phyloP scores from a whole-genome alignment of 2,797 vertebrate genomes.

The Sebastes taczanowskii region DNA sequence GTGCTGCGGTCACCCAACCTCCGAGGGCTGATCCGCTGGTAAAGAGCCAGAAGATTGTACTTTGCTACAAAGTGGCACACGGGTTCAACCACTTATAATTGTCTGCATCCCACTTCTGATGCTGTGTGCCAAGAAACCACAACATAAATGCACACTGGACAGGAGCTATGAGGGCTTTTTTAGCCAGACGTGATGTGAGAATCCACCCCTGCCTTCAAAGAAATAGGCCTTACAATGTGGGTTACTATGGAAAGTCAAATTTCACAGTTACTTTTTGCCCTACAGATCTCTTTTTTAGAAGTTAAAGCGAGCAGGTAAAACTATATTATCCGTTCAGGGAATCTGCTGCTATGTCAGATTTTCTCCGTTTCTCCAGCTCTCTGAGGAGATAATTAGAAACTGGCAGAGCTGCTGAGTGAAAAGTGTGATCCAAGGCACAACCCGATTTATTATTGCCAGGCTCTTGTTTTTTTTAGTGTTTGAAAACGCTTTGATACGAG shows the following conservation, averaged over 20 bases:
- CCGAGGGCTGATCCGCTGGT: not conserved
- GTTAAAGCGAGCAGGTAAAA: conserved; percentile 45
- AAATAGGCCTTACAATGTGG: not conserved
- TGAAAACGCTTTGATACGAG: conserved; percentile 26
- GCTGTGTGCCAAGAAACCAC: conserved; percentile 3
- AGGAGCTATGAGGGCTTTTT: not conserved
- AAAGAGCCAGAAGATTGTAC: conserved; percentile 10
- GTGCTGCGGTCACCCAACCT: not conserved
- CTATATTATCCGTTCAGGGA: conserved; percentile 26
- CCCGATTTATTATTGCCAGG: conserved; percentile 42
- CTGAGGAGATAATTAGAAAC: conserved; percentile 62
- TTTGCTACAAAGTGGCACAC: not conserved
- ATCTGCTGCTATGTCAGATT: conserved; percentile 45
- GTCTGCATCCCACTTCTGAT: conserved; percentile 5
- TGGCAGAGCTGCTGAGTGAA: conserved; percentile 55
- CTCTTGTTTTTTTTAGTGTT: conserved; percentile 9
- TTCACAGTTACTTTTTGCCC: conserved; percentile 3
- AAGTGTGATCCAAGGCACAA: conserved; percentile 54
- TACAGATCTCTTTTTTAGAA: conserved; percentile 16
- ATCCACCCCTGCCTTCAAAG: not conserved
- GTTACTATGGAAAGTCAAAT: not conserved
- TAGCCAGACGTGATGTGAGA: not conserved
- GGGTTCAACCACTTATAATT: conserved; percentile 2
- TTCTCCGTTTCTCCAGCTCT: conserved; percentile 8
- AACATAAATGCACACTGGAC: not conserved